These are phyloP conservation scores for Parazoanthus atlanticus DNA, from an alignment of 92 coral and sea anemone genomes.

Conservation along the genomic window DNA sequence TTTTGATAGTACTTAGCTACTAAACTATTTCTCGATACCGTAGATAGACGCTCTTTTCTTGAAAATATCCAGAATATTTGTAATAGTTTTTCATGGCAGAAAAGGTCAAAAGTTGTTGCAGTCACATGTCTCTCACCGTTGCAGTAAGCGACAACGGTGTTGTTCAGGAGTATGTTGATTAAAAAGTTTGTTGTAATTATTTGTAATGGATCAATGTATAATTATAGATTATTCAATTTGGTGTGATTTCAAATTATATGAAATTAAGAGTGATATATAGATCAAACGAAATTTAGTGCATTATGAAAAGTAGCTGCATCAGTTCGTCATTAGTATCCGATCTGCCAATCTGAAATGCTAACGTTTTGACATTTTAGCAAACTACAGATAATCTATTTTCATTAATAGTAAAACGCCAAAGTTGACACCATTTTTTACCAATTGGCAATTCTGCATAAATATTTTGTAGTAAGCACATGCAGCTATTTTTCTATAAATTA, in stretches of 20 bases:
- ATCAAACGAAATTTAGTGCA: not conserved
- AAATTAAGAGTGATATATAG: conserved; percentile 19
- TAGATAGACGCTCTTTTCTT: not conserved
- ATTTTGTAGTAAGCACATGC: conserved; percentile 1
- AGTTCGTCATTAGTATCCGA: not conserved
- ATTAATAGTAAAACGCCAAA: too few species aligned
- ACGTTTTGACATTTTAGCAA: too few species aligned
- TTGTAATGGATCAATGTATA: not conserved
- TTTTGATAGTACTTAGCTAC: not conserved
- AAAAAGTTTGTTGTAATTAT: conserved; percentile 11
- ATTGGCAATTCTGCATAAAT: not conserved
- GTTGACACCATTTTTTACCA: not conserved
- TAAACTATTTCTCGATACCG: too few species aligned
- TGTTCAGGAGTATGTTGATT: not conserved
- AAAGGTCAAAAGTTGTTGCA: not conserved
- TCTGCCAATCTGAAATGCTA: too few species aligned
- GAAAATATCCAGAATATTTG: too few species aligned
- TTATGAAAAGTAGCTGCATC: conserved; percentile 21
- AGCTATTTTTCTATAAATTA: conserved; percentile 26
- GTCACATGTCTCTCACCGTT: not conserved
- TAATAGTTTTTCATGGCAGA: not conserved
- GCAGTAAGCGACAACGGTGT: not conserved
- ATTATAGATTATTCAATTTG: conserved; percentile 34
- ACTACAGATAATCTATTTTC: too few species aligned
- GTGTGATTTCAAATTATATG: conserved; percentile 31